These are phyloP conservation scores for Pyrochroa serraticornis DNA, from an alignment of 2,888 invertebrate genomes.

Conservation along the genomic window DNA sequence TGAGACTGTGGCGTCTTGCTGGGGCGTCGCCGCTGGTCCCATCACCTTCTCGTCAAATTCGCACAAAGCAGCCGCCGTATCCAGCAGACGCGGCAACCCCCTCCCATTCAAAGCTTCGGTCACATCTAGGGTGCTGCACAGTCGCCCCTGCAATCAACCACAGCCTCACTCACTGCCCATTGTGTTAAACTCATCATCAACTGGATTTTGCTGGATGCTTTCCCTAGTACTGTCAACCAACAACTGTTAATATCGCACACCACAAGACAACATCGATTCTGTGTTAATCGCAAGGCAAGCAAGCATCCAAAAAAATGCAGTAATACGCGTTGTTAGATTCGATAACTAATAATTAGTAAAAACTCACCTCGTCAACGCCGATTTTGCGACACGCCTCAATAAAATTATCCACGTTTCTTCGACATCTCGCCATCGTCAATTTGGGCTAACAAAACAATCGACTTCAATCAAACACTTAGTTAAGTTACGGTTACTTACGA, in stretches of 20 bases:
- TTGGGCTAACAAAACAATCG: constrained; percentile 72
- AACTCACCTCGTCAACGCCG: constrained; percentile 91
- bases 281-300: background rate
- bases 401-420: constrained; percentile 94
- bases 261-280: background rate
- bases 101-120: constrained; percentile 58
- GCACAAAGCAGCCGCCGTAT: constrained; percentile 53
- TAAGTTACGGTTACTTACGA: constrained; percentile 66
- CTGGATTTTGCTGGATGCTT: constrained; percentile 30
- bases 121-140: constrained; percentile 65
- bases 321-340: background rate
- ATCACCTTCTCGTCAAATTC: constrained; percentile 37
- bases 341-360: constrained; percentile 1
- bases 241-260: constrained; percentile 10
- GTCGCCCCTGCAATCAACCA: constrained; percentile 64
- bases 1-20: constrained; percentile 62
- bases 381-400: constrained; percentile 92
- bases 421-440: constrained; percentile 91
- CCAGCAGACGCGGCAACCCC: constrained; percentile 55
- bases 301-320: constrained; percentile 31
- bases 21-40: constrained; percentile 43
- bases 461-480: constrained; percentile 6
- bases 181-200: constrained; percentile 7
- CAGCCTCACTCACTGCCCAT: constrained; percentile 56
- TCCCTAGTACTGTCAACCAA: constrained; percentile 18